Evolutionary conservation across 2,113 vertebrate species (phyloP), one percentile per base, ranked within the genome.

Genomic region (Hippocampus zosterae): DNA sequence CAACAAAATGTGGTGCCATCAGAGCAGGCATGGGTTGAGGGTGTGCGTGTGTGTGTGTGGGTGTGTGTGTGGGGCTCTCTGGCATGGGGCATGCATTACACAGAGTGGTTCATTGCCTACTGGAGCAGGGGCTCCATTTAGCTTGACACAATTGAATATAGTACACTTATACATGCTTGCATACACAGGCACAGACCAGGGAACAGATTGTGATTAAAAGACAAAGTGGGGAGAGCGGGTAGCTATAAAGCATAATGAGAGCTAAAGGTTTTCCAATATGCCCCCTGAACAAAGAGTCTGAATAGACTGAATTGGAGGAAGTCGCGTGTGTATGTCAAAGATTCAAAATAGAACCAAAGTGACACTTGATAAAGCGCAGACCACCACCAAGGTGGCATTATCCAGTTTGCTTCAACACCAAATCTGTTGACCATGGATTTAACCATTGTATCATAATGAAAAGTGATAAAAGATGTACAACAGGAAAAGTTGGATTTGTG

Each of bases 221-320:
- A 77, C 72, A 77, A 75, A 76, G 77, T 71, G 57, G 55, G 16
- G 80, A 85, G 79, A 84, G 73, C 52, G 67, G 67, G 74, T 67
- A 59, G 69, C 81, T 80, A 86, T 89, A 90, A 90, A 90, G 76
- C 76, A 86, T 89, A 88, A 91, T 88, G 84, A 87, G 80, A 56
- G 42, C 77, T 90, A 91, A 91, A 87, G 83, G 86, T 87, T 91
- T 91, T 90, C 85, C 87, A 81, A 91, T 91, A 89, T 83, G 83
- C 85, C 75, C 82, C 69, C 70, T 89, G 85, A 88, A 90, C 67
- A 81, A 83, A 69, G 75, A 84, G 80, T 78, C 73, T 76, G 85
- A 82, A 78, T 83, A 83, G 73, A 80, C 42, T 86, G 84, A 82
- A 80, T 81, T 66, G 77, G 42, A 44, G 68, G 63, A 66, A 62